phyloP scores from a whole-genome alignment of 2,888 invertebrate genomes.

The Agrypnus murinus region DNA sequence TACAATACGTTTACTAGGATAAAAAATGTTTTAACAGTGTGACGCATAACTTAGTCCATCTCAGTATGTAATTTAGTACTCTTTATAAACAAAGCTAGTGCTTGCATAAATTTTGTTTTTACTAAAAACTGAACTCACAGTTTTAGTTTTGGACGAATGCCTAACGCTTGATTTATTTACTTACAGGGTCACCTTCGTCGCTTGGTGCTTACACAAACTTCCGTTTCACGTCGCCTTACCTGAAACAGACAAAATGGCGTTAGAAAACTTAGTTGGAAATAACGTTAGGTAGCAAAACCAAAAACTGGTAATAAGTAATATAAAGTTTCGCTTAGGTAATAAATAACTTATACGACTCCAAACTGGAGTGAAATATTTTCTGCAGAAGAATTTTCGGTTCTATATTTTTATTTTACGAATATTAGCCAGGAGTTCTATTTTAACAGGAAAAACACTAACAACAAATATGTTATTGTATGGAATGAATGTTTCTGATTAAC shows the following conservation, averaged over 20 bases:
- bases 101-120: constrained; percentile 27
- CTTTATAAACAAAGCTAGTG: constrained; percentile 30
- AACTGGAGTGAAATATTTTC: not conserved
- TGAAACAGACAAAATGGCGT: constrained; percentile 32
- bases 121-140: constrained; percentile 30
- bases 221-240: constrained; percentile 27
- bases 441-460: constrained; percentile 10
- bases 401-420: not conserved
- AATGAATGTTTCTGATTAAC: constrained; percentile 62
- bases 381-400: not conserved
- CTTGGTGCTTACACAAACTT: constrained; percentile 20
- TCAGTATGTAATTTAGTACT: constrained; percentile 12
- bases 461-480: constrained; percentile 39
- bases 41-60: constrained; percentile 16
- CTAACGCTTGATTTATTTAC: constrained; percentile 34
- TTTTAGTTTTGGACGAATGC: constrained; percentile 27
- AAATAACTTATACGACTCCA: constrained; percentile 2
- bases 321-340: not conserved
- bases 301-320: constrained; percentile 10
- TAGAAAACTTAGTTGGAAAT: constrained; percentile 17
- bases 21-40: too few species aligned
- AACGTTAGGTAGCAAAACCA: not conserved
- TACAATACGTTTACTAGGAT: too few species aligned
- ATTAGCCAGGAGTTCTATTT: constrained; percentile 1
- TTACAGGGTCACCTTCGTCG: constrained; percentile 23